These are phyloP conservation scores for Gallinago stenura DNA, from an alignment of 2,797 vertebrate genomes.

Conservation along the genomic window DNA sequence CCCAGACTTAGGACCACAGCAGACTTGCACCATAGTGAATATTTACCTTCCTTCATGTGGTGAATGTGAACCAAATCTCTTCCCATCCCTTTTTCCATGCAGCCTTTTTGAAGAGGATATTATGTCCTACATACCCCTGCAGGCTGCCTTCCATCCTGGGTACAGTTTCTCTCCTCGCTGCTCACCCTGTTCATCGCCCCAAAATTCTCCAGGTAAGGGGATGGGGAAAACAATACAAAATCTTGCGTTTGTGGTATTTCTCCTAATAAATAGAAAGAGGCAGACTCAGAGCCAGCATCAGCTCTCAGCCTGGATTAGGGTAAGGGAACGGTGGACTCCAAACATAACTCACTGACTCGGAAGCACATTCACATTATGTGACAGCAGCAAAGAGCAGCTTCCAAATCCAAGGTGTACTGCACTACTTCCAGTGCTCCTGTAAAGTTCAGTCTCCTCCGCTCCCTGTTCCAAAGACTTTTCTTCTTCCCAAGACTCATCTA, in stretches of 20 bases:
- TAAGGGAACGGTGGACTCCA: neutral
- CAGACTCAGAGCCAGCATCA: neutral
- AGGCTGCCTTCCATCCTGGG: conserved; percentile 88
- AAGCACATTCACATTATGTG: neutral
- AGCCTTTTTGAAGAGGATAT: conserved; percentile 98
- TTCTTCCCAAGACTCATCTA: neutral
- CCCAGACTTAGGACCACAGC: neutral
- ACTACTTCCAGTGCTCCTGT: neutral
- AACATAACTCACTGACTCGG: neutral
- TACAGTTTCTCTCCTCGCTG: conserved; percentile 96
- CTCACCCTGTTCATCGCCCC: conserved; percentile 95
- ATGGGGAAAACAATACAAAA: neutral
- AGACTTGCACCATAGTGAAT: neutral
- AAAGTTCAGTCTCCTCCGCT: neutral
- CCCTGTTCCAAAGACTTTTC: neutral
- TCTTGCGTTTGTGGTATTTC: neutral
- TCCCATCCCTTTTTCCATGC: neutral
- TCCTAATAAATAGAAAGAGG: neutral
- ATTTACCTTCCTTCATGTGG: neutral
- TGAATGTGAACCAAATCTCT: neutral
- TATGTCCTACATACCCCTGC: conserved; percentile 92
- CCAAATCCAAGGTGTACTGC: neutral
- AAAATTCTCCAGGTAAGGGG: conserved; percentile 93
- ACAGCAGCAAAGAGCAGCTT: neutral
- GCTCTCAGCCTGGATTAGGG: neutral